Evolutionary conservation across 2,797 vertebrate genomes (phyloP), one percentile per base, ranked within the genome.

Genomic region (Poeciliopsis paucimaculata): DNA sequence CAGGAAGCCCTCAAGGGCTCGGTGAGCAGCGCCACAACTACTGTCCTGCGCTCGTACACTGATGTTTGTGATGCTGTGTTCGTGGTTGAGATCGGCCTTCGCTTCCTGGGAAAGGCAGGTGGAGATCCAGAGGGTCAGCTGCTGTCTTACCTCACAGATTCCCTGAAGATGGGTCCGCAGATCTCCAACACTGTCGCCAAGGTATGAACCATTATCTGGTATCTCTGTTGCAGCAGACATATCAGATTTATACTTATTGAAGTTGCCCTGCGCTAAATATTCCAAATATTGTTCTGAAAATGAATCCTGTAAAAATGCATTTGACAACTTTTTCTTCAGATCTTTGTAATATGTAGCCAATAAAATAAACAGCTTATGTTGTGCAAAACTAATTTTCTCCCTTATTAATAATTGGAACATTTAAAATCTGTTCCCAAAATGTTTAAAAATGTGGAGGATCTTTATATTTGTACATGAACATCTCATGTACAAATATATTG

Each of bases 21-120:
- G 0, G 83, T 91, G 74, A 74, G 92, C 55, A 41, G 77, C 18
- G 76, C 93, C 76, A 77, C 94, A 75, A 93, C 89, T 10, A 72
- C 86, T 0, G 77, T 80, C 45, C 92, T 96, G 77, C 93, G 91
- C 0, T 95, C 94, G 0, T 96, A 89, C 92, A 90, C 93, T 0
- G 95, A 96, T 0, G 93, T 92, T 1, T 96, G 95, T 2, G 94
- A 95, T 1, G 93, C 95, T 0, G 86, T 95, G 76, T 79, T 78
- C 1, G 86, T 87, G 75, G 53, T 95, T 78, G 94, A 95, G 79
- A 93, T 93, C 1, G 95, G 90, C 20, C 93, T 96, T 8, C 92
- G 95, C 36, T 95, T 95, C 76, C 93, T 96, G 0, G 93, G 94
- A 0, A 96, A 95, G 84, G 93, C 88, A 1, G 93, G 93, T 7